Conservation (phyloP, 1,140 invertebrate species). For the Drosophila mayri region DNA sequence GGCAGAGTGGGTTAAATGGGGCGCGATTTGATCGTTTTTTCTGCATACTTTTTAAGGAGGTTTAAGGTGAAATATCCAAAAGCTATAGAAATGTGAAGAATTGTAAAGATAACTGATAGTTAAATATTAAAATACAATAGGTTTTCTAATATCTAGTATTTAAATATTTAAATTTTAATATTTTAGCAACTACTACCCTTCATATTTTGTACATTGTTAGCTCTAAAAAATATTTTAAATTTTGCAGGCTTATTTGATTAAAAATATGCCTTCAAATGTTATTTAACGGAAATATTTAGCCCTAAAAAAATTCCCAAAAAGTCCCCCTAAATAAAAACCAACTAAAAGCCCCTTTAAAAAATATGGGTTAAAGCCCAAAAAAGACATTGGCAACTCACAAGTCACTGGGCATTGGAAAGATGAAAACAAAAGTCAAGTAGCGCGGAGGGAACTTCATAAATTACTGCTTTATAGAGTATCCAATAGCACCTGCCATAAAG, state of each 20-base stretch:
- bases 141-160: no score
- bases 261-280: no score
- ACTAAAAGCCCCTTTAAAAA: background rate
- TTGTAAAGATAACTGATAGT: no score
- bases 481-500: slow-evolving; percentile 64
- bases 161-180: no score
- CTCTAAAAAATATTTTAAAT: no score
- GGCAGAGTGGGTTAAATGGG: background rate
- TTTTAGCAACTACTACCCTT: no score
- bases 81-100: background rate
- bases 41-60: no score
- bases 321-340: background rate
- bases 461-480: slow-evolving; percentile 74
- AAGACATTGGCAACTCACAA: slow-evolving; percentile 34
- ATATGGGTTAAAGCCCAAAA: slow-evolving; percentile 20
- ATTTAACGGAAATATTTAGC: background rate
- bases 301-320: accelerated
- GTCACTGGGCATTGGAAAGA: slow-evolving; percentile 4
- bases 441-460: slow-evolving; percentile 49
- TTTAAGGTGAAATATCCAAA: background rate
- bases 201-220: no score
- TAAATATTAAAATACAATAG: no score
- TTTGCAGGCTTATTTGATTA: no score
- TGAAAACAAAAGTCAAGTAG: slow-evolving; percentile 62
- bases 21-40: no score